These are phyloP conservation scores for Vanessa tameamea DNA, from an alignment of 1,140 invertebrate genomes.

Conservation along the genomic window DNA sequence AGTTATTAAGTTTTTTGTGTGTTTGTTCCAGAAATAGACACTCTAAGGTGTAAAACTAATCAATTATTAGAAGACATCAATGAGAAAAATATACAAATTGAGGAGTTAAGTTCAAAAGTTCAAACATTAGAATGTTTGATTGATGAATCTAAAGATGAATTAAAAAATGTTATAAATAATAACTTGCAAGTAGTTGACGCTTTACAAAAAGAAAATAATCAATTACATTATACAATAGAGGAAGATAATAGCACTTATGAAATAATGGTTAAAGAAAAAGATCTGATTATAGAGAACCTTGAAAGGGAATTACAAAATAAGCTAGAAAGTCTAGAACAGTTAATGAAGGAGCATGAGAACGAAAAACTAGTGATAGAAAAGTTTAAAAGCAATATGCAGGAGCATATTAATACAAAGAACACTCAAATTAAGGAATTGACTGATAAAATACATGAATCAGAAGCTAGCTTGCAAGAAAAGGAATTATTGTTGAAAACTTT, in stretches of 20 bases:
- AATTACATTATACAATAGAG: slow-evolving; percentile 47
- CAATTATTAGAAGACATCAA: slow-evolving; percentile 25
- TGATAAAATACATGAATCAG: slow-evolving; percentile 17
- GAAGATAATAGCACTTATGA: slow-evolving; percentile 51
- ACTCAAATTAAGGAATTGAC: slow-evolving; percentile 19
- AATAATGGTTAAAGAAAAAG: slow-evolving; percentile 52
- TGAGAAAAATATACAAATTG: slow-evolving; percentile 39
- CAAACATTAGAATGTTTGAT: slow-evolving; percentile 32
- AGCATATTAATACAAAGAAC: slow-evolving; percentile 27
- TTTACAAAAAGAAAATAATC: slow-evolving; percentile 51
- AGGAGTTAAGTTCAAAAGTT: slow-evolving; percentile 35
- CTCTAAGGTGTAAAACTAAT: slow-evolving; percentile 32
- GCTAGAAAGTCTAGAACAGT: slow-evolving; percentile 32
- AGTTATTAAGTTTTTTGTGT: not conserved
- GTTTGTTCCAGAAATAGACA: slow-evolving; percentile 42
- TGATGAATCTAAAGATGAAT: slow-evolving; percentile 39
- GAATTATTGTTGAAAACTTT: slow-evolving; percentile 28
- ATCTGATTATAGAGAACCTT: slow-evolving; percentile 44
- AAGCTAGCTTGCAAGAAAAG: slow-evolving; percentile 30
- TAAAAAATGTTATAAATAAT: slow-evolving; percentile 40
- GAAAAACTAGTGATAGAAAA: slow-evolving; percentile 39
- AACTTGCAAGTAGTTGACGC: slow-evolving; percentile 43
- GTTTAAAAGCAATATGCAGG: slow-evolving; percentile 33
- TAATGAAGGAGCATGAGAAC: slow-evolving; percentile 46
- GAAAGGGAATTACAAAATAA: slow-evolving; percentile 38